Conservation (phyloP, 2,888 invertebrate species). For the Antitype chi region DNA sequence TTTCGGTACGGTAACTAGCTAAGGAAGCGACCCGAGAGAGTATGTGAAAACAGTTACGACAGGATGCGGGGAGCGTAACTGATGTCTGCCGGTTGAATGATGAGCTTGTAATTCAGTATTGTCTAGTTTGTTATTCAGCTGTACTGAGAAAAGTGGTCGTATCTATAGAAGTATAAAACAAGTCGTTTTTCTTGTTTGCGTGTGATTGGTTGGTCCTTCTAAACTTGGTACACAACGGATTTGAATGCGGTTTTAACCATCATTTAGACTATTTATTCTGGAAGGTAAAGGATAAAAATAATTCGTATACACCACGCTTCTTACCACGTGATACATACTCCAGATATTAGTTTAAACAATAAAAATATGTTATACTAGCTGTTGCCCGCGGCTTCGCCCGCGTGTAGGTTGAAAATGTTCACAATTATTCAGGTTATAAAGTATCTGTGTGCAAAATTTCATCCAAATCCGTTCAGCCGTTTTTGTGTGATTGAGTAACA, state of each 20-base stretch:
- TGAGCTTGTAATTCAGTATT: constrained; percentile 32
- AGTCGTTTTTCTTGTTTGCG: neutral
- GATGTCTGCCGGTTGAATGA: constrained; percentile 60
- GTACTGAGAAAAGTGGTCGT: neutral
- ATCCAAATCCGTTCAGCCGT: no score
- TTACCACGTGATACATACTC: no score
- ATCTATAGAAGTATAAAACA: no score
- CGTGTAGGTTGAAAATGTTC: no score
- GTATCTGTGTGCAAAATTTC: no score
- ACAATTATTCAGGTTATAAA: no score
- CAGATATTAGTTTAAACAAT: no score
- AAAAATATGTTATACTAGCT: no score
- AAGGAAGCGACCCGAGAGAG: constrained; percentile 67
- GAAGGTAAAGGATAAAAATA: neutral
- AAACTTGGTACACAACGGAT: neutral
- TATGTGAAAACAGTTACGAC: constrained; percentile 70
- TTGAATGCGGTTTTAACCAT: neutral
- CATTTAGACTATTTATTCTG: neutral
- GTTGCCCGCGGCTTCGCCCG: no score
- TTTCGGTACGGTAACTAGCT: constrained; percentile 24
- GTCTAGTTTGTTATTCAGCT: neutral
- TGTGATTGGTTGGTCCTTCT: neutral
- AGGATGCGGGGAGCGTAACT: constrained; percentile 67
- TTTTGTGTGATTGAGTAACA: no score
- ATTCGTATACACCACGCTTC: no score